Evolutionary conservation across 2,797 vertebrate genomes (phyloP).

Genomic region (Protonibea diacanthus): DNA sequence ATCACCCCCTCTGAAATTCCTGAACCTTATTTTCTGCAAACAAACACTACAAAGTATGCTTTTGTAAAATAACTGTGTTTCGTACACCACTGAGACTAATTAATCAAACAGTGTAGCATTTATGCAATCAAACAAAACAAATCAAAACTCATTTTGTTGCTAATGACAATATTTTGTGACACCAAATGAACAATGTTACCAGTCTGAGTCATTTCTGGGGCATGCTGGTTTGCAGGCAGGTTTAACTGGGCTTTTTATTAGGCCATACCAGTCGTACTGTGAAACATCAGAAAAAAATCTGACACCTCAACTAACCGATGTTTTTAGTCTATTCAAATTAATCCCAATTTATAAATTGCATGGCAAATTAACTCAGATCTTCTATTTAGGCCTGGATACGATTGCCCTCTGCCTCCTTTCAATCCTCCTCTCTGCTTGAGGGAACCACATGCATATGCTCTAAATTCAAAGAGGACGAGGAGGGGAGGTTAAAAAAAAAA

Average conservation of each 20-base stretch:
- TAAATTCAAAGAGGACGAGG: constrained; percentile 58
- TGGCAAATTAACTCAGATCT: constrained; percentile 78
- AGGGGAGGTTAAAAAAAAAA: constrained; percentile 21
- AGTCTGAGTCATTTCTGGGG: constrained; percentile 11
- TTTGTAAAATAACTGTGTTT: constrained; percentile 14
- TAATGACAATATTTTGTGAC: constrained; percentile 52
- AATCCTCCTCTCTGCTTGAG: constrained; percentile 64
- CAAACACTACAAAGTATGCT: constrained; percentile 8
- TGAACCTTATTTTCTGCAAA: constrained; percentile 3
- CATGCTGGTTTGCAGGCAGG: constrained; percentile 15
- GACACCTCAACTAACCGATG: constrained; percentile 61
- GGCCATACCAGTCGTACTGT: not conserved
- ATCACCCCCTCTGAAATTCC: not conserved
- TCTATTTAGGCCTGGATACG: constrained; percentile 66
- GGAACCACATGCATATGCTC: constrained; percentile 67
- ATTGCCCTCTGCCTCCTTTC: constrained; percentile 69
- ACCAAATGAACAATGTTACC: constrained; percentile 38
- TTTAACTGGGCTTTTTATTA: constrained; percentile 16
- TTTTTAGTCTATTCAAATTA: constrained; percentile 70
- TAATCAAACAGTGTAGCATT: constrained; percentile 41
- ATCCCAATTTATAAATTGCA: constrained; percentile 68
- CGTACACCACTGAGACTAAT: constrained; percentile 27
- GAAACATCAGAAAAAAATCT: constrained; percentile 55
- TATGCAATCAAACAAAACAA: constrained; percentile 50
- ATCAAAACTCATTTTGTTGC: constrained; percentile 47